Base-by-base conservation (phyloP, 2,113 vertebrate genomes). In the Macquaria australasica region DNA sequence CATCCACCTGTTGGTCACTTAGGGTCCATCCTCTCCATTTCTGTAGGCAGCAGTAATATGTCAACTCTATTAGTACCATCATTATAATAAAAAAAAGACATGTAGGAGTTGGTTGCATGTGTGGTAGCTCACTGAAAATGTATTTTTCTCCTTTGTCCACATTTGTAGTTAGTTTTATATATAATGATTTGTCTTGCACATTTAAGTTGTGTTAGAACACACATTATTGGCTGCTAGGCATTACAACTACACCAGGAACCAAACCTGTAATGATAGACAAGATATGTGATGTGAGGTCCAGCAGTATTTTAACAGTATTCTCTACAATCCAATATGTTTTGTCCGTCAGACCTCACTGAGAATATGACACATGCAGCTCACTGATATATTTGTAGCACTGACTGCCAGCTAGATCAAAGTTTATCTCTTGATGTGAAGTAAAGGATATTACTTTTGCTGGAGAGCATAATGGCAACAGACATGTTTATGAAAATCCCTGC, bases 391-490 rank as follows among this genome's bases (percentile, higher is more conserved):
- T 50, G 66, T 21, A 18, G 37, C 34, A 45, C 37, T 50, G n/a
- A 43, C 43, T 78, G 48, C 41, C 20, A 60, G 18, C 51, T 21
- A 16, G 60, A 50, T 77, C 43, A 56, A 68, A 62, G 62, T 70
- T 4, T 20, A 76, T 86, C 69, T 67, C 25, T 15, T 63, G 39
- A 73, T 78, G 45, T 21, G 25, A 23, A 28, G 25, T 58, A 60
- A 81, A 78, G 68, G 69, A 78, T 78, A 78, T 83, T 88, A 68
- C 37, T 64, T 79, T 59, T 45, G 23, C 28, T 73, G 2, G 16
- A 31, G 31, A 73, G 23, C 9, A 21, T 25, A 18, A 39, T 28
- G n/a, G 12, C 16, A 60, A 9, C 34, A 56, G 59, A 56, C 11
- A 4, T 72, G 60, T 82, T 67, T 41, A 67, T 74, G 73, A 71